Evolutionary conservation across 1,140 invertebrate species (phyloP), one percentile per base, ranked within the genome.

Genomic region (Lepeophtheirus salmonis): DNA sequence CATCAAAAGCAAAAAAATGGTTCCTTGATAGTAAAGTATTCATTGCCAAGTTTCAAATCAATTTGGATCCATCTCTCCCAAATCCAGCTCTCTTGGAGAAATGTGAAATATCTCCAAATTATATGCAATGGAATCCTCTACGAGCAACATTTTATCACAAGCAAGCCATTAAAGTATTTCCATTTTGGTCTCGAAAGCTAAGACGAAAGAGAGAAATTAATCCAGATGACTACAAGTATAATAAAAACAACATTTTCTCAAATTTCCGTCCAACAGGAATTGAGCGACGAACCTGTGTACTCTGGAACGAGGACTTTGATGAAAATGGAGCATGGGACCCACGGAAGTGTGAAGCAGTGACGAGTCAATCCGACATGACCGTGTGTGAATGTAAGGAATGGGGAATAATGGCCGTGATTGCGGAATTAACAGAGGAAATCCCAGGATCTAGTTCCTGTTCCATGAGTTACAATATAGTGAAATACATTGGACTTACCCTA

Each of bases 21-120:
- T 16, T 22, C 21, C 18, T 61, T 17, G 59, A 61, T 22, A 61
- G 48, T 16, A 61, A 61, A 23, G 59, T 61, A 18, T 50, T 61
- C 24, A 24, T 17, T 25, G 41, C 24, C 16, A 49, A 21, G 21
- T 6, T 21, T 3, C 23, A 48, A 48, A 18, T 61, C 3, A 54
- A 61, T 41, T n/a, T 54, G 52, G 52, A 24, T 16, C 18, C 52
- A 1, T 3, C 2, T 23, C 18, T 54, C n/a, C 10, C 20, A 14
- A 21, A 20, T 2, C 12, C 49, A 2, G 59, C 24, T 25, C 51
- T 21, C 16, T 20, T 61, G 2, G 13, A 55, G 16, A 13, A 61
- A 16, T 61, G 59, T 22, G 4, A 24, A 24, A n/a, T 48, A 12
- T 20, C 60, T 16, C 17, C 14, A 53, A 25, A 53, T 16, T 61